These are phyloP conservation scores for Silurus lanzhouensis DNA, from an alignment of 2,797 vertebrate species.

Conservation along the genomic window DNA sequence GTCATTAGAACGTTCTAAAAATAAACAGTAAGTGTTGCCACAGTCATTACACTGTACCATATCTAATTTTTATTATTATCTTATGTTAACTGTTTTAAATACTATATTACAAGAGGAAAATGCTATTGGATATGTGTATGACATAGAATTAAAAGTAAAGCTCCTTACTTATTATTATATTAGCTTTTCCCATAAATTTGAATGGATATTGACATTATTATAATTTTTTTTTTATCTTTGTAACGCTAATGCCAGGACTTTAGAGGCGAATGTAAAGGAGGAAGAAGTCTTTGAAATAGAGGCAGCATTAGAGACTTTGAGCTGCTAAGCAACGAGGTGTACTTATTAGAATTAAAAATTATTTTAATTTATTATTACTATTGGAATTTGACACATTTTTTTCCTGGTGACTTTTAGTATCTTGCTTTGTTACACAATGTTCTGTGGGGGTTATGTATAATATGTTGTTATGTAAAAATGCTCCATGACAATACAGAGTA, in stretches of 20 bases:
- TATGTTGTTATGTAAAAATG: not conserved
- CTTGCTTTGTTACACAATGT: not conserved
- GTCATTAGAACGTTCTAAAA: not conserved
- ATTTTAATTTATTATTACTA: not conserved
- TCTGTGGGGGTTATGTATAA: not conserved
- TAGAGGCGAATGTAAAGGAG: slow-evolving; percentile 2
- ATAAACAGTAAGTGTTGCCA: not conserved
- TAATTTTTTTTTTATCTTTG: not conserved
- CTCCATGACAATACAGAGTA: not conserved
- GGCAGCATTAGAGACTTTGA: not conserved
- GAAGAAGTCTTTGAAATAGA: slow-evolving; percentile 1
- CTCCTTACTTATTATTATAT: not conserved
- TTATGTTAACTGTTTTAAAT: not conserved
- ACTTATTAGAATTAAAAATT: not conserved
- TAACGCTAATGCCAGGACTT: not conserved
- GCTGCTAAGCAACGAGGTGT: slow-evolving; percentile 2
- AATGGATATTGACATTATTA: not conserved
- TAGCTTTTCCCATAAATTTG: not conserved
- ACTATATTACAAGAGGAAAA: not conserved
- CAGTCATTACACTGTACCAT: not conserved
- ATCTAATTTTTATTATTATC: not conserved
- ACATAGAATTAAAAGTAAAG: too few relatives aligned
- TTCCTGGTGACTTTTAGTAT: not conserved
- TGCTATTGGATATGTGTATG: not conserved
- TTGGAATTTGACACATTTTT: too few relatives aligned